A percentile compares a stretch with the other conserved stretches of the same genome.
Evolutionary conservation across 2,113 vertebrate species (phyloP).

Genomic region (Pagrus major): DNA sequence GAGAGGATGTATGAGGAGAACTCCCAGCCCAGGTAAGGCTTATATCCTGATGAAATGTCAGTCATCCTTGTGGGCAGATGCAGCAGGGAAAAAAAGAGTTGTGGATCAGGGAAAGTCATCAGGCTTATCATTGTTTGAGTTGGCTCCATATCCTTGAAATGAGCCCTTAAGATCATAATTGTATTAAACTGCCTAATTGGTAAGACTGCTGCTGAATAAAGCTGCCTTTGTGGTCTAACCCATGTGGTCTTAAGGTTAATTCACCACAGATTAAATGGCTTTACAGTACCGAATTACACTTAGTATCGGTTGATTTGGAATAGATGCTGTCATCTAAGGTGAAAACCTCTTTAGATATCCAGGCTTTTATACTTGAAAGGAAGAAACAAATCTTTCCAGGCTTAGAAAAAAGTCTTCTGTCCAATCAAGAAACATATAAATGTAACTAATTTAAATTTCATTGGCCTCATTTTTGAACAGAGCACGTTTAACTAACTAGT

Average conservation of each 20-base stretch:
- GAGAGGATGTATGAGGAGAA: constrained; percentile 99
- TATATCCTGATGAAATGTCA: neutral
- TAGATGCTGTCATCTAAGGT: neutral
- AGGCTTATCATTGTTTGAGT: constrained; percentile 28
- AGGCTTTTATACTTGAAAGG: neutral
- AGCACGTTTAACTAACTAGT: too few relatives aligned
- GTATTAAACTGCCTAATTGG: neutral
- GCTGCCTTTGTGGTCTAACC: neutral
- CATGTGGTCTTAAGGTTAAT: neutral
- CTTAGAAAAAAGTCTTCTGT: neutral
- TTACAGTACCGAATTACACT: neutral
- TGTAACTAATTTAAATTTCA: neutral
- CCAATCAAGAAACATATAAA: neutral
- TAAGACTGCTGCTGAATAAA: neutral
- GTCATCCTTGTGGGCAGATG: neutral
- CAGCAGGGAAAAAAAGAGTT: neutral
- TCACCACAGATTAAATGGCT: neutral
- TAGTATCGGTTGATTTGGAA: neutral
- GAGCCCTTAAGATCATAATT: constrained; percentile 12
- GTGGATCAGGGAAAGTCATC: constrained; percentile 3
- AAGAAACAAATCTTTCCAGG: neutral
- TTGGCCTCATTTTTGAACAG: constrained; percentile 4
- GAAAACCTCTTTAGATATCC: neutral
- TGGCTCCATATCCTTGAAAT: constrained; percentile 7
- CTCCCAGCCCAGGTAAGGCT: constrained; percentile 93